Evolutionary conservation across 2,888 invertebrate genomes (phyloP).

Genomic region (Eudasyphora cyanicolor): DNA sequence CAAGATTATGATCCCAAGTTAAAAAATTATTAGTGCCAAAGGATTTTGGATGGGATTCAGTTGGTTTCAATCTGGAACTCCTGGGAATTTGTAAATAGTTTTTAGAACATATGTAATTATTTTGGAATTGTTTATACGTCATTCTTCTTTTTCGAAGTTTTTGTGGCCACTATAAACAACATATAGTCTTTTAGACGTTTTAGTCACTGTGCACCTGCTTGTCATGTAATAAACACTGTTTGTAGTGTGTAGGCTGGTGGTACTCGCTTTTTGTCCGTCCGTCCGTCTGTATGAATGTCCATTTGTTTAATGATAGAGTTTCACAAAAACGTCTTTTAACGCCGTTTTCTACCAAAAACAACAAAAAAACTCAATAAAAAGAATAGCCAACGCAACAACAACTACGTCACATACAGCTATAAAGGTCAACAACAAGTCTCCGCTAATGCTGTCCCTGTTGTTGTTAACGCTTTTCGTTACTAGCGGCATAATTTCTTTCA

Average conservation of each 20-base stretch:
- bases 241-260: slow-evolving; percentile 34
- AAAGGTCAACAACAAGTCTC: background rate
- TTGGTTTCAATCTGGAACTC: no score
- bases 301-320: slow-evolving; percentile 21
- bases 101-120: no score
- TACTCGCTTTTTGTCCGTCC: no score
- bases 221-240: background rate
- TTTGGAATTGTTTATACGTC: no score
- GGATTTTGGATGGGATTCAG: no score
- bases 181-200: no score
- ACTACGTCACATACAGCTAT: background rate
- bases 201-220: background rate
- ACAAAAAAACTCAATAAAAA: slow-evolving; percentile 10
- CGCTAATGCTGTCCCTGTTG: background rate
- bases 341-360: background rate
- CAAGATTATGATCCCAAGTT: no score
- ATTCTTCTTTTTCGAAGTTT: no score
- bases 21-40: no score
- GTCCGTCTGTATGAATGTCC: slow-evolving; percentile 11
- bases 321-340: slow-evolving; percentile 33
- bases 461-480: background rate
- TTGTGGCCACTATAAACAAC: no score
- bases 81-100: no score
- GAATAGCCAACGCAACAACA: background rate
- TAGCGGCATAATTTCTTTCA: slow-evolving; percentile 56